Percentiles rank a stretch among this genome's conserved stretches.
These are phyloP conservation scores for Pseudomyrmex gracilis DNA, from an alignment of 1,140 invertebrate genomes.

Conservation along the genomic window DNA sequence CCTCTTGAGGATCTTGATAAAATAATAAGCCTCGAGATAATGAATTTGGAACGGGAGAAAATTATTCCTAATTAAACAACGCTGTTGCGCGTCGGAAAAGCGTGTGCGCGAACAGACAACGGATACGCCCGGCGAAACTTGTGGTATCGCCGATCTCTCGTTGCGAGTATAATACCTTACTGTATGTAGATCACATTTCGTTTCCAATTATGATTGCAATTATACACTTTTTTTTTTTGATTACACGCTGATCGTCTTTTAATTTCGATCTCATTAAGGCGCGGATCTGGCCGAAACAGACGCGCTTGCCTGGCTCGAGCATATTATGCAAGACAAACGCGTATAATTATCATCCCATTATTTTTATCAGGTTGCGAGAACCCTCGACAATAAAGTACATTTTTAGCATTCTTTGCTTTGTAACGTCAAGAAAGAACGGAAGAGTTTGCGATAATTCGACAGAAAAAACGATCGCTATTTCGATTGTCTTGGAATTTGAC, in stretches of 20 bases:
- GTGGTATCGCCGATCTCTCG: slow-evolving; percentile 17
- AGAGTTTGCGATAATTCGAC: neutral
- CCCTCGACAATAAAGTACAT: neutral
- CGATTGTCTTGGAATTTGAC: slow-evolving; percentile 30
- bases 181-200: slow-evolving; percentile 48
- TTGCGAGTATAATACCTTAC: slow-evolving; percentile 23
- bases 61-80: slow-evolving; percentile 43
- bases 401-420: neutral
- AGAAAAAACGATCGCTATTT: slow-evolving; percentile 25
- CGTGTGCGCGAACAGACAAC: slow-evolving; percentile 2
- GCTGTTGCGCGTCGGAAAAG: slow-evolving; percentile 7
- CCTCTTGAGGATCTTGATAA: neutral
- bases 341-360: slow-evolving; percentile 36
- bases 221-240: slow-evolving; percentile 13
- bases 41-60: neutral
- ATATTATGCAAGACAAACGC: neutral
- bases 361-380: slow-evolving; percentile 36
- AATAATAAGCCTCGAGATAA: neutral
- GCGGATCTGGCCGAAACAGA: slow-evolving; percentile 15
- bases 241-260: slow-evolving; percentile 25
- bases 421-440: neutral
- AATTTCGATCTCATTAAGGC: slow-evolving; percentile 31
- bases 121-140: slow-evolving; percentile 44
- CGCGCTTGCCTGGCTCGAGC: neutral
- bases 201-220: slow-evolving; percentile 44